Conservation (phyloP, 2,797 vertebrate genomes). For the Peromyscus attwateri region DNA sequence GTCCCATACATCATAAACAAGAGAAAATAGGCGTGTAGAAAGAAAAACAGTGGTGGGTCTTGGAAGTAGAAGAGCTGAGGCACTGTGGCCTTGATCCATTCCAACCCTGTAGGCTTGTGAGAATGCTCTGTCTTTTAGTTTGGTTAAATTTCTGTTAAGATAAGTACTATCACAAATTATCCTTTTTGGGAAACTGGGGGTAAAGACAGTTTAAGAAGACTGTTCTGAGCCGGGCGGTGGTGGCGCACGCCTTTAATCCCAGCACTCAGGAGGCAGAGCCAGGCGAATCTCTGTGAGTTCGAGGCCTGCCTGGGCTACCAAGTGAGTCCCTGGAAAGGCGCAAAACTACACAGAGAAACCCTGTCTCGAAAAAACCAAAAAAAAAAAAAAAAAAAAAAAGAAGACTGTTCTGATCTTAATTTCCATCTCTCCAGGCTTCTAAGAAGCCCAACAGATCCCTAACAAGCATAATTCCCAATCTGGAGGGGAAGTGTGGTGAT, state of each 20-base stretch:
- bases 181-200: not conserved
- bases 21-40: not conserved
- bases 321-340: too few species aligned
- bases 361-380: too few species aligned
- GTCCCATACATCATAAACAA: not conserved
- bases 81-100: not conserved
- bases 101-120: not conserved
- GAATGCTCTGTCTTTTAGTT: not conserved
- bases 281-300: too few species aligned
- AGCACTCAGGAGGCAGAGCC: too few species aligned
- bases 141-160: constrained; percentile 55
- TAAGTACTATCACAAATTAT: not conserved
- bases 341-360: too few species aligned
- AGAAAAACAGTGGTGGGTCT: not conserved
- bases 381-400: not conserved
- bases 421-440: not conserved
- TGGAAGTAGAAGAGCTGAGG: not conserved
- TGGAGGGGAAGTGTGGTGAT: not conserved
- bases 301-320: too few species aligned
- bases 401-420: not conserved
- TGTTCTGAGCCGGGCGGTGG: too few species aligned
- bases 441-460: constrained; percentile 5
- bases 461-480: constrained; percentile 11
- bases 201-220: not conserved
- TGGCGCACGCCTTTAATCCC: too few species aligned